Base-by-base conservation (phyloP, 2,888 invertebrate species). In the Lepidonotus clava region DNA sequence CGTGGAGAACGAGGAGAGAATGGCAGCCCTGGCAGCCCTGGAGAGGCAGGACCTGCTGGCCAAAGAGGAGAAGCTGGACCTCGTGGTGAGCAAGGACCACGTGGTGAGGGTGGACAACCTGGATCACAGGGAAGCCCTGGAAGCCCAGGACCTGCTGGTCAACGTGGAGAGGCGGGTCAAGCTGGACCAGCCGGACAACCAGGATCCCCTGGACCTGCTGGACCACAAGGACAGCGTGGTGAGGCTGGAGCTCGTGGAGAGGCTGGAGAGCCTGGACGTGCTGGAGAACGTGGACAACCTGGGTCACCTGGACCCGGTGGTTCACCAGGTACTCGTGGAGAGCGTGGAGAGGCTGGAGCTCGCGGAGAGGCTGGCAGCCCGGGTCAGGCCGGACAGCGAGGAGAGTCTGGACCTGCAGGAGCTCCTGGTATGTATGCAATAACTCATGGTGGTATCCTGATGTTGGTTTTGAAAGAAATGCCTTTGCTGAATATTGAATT, bases 341-440 rank as follows among this genome's bases (percentile, higher is more conserved):
- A 76, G 77, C 66, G 5, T 61, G 87, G 87, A n/a, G 1, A 46
- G 46, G 32, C 76, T 18, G 87, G 87, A 86, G 97, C 97, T 91
- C 41, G 53, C 0, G 86, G 86, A 38, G 56, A 80, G 28, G 96
- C 96, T 89, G 97, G 97, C 14, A 93, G 36, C 11, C 11, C 77
- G 21, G 86, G 87, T 77, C 32, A 41, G 40, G 46, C 85, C 32
- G 85, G 85, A 32, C 41, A 84, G 28, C 66, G 53, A 51, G 86
- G 86, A 18, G 53, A 61, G n/a, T 21, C 71, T 76, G 88, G 88
- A 80, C n/a, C 77, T n/a, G 61, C 36, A 76, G 88, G 90, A 40
- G 36, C 67, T 5, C 71, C 85, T 41, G 85, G 85, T 83, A 38
- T 36, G 71, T 66, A 66, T n/a, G n/a, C n/a, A n/a, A n/a, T 21